A percentile compares a stretch with the other conserved stretches of the same genome.
phyloP scores from a whole-genome alignment of 2,888 invertebrate species.

The Drosophila tripunctata region DNA sequence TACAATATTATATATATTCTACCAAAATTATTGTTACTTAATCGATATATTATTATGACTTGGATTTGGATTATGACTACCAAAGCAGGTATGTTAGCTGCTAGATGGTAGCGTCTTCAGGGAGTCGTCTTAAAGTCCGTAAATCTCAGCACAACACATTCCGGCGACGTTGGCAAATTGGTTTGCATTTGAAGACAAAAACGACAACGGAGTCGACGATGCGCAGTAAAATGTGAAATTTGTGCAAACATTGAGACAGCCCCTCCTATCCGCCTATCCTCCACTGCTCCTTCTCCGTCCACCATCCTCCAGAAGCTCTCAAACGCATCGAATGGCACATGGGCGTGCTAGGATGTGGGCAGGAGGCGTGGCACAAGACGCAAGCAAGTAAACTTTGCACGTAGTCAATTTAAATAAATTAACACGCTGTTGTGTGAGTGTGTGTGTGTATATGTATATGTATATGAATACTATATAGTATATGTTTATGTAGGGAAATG shows the following conservation, averaged over 20 bases:
- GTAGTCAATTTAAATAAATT: constrained; percentile 78
- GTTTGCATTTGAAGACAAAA: constrained; percentile 75
- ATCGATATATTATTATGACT: too few species aligned
- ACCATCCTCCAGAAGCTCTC: too few species aligned
- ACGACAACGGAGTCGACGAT: constrained; percentile 52
- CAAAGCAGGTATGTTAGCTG: neutral
- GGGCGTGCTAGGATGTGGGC: constrained; percentile 2
- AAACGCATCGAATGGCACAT: constrained; percentile 2
- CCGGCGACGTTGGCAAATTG: constrained; percentile 64
- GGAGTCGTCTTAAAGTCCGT: constrained; percentile 16
- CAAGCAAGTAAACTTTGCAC: constrained; percentile 67
- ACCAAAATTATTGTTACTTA: too few species aligned
- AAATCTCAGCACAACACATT: constrained; percentile 61
- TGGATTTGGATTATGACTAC: too few species aligned
- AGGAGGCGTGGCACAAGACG: constrained; percentile 50
- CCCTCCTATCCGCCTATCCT: neutral
- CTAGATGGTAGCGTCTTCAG: constrained; percentile 25
- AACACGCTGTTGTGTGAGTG: constrained; percentile 63
- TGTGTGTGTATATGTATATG: constrained; percentile 9
- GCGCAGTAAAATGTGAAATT: constrained; percentile 74
- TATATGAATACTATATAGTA: constrained; percentile 11
- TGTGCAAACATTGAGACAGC: constrained; percentile 69
- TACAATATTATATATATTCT: too few species aligned
- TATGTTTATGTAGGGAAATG: neutral
- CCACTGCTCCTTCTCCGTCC: neutral